Conservation (phyloP, 2,113 vertebrate genomes). For the Crypturellus undulatus region DNA sequence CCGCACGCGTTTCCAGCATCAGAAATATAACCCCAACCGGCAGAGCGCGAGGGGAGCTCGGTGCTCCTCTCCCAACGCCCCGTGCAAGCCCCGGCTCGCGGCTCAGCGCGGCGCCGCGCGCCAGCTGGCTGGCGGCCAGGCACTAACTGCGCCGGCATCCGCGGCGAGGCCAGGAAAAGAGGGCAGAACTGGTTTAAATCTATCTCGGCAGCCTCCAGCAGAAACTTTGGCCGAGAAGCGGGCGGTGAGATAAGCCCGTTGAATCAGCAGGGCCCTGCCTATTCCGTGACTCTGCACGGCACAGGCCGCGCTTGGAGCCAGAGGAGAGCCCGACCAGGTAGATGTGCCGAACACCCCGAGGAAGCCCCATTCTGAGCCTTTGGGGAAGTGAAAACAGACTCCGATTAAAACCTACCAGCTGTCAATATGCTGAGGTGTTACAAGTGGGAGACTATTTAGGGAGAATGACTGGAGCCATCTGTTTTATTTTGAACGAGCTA, state of each 20-base stretch:
- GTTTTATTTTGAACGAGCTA: neutral
- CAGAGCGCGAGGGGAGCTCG: neutral
- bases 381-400: neutral
- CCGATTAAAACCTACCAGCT: conserved; percentile 28
- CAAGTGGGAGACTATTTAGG: conserved; percentile 54
- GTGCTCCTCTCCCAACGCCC: neutral
- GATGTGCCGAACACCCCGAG: neutral
- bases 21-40: neutral
- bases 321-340: neutral
- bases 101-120: neutral
- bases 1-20: neutral
- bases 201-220: conserved; percentile 1
- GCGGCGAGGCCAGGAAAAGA: neutral
- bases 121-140: neutral
- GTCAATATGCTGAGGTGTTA: conserved; percentile 49
- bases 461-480: conserved; percentile 46
- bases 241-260: neutral
- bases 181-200: conserved; percentile 44
- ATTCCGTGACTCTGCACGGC: neutral
- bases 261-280: neutral
- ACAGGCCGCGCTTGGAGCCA: neutral
- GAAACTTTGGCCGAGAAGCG: neutral
- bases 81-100: conserved; percentile 1
- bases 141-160: neutral
- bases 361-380: neutral